phyloP scores from a whole-genome alignment of 1,140 invertebrate genomes.

The Nixonia krombeini region DNA sequence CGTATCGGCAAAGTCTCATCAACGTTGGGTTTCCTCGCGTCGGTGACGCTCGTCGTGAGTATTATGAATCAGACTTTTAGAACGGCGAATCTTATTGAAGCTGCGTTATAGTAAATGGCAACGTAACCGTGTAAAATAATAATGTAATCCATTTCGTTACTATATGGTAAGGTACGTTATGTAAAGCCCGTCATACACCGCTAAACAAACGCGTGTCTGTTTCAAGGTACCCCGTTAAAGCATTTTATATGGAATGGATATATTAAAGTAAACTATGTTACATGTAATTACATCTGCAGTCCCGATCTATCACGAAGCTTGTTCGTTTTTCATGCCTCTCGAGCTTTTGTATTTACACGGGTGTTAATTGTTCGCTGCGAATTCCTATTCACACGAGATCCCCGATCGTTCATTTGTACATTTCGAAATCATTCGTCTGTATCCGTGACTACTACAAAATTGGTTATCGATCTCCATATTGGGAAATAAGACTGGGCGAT shows the following conservation, averaged over 20 bases:
- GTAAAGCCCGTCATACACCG: slow-evolving; percentile 64
- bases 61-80: slow-evolving; percentile 47
- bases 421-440: too few species aligned
- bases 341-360: too few species aligned
- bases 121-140: slow-evolving; percentile 37
- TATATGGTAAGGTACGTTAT: slow-evolving; percentile 64
- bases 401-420: too few species aligned
- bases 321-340: too few species aligned
- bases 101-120: slow-evolving; percentile 27
- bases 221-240: slow-evolving; percentile 65
- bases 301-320: slow-evolving; percentile 31
- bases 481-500: too few species aligned
- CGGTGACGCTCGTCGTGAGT: slow-evolving; percentile 22
- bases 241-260: slow-evolving; percentile 70
- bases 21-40: too few species aligned
- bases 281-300: slow-evolving; percentile 47
- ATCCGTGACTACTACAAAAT: too few species aligned
- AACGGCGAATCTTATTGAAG: slow-evolving; percentile 28
- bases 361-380: too few species aligned
- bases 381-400: too few species aligned
- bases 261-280: slow-evolving; percentile 69
- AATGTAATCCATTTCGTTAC: slow-evolving; percentile 39
- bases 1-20: too few species aligned
- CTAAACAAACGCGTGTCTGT: slow-evolving; percentile 58
- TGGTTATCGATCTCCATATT: too few species aligned